Base-by-base conservation (phyloP, 2,113 vertebrate genomes). In the Dasyprocta punctata region DNA sequence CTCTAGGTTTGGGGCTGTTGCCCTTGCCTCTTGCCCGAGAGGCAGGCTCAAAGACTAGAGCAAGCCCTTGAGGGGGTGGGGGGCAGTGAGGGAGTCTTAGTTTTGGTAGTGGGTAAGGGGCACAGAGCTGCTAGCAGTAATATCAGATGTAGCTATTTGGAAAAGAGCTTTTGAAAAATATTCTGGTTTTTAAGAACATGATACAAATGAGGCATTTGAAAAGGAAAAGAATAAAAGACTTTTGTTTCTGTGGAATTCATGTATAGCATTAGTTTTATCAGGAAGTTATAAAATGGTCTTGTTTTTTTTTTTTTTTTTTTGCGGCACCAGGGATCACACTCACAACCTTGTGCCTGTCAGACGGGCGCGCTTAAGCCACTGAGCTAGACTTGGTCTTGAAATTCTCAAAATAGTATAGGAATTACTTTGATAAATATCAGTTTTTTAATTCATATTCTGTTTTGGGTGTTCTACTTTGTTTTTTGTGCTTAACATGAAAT, bases 361-460 rank as follows among this genome's bases (percentile, higher is more conserved):
- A n/a, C n/a, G n/a, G n/a, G n/a, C n/a, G n/a, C n/a, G n/a, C n/a
- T n/a, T n/a, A n/a, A n/a, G n/a, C n/a, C n/a, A n/a, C n/a, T n/a
- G n/a, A n/a, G n/a, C n/a, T n/a, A n/a, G n/a, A n/a, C n/a, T n/a
- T 71, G 3, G 33, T 77, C 41, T 94, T 97, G 30, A 96, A 94
- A 78, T 56, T 54, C 16, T 94, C 65, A 87, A 83, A 96, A 84
- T 89, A 26, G 12, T 54, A 44, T 52, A 80, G 56, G 61, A 71
- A 92, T 86, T 92, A 33, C 92, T 93, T 88, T 60, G 49, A 26
- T 38, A 92, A 73, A 44, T 83, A 61, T 20, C 33, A 86, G 30
- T 86, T 94, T 17, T 54, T 54, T 94, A 58, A 67, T 78, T 89
- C 65, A 61, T 16, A 22, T 33, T 28, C 17, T 90, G 3, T 87